Percentiles rank a stretch among this genome's conserved stretches.
Conservation (phyloP, 2,888 invertebrate species). For the Cheiracanthium punctorium region DNA sequence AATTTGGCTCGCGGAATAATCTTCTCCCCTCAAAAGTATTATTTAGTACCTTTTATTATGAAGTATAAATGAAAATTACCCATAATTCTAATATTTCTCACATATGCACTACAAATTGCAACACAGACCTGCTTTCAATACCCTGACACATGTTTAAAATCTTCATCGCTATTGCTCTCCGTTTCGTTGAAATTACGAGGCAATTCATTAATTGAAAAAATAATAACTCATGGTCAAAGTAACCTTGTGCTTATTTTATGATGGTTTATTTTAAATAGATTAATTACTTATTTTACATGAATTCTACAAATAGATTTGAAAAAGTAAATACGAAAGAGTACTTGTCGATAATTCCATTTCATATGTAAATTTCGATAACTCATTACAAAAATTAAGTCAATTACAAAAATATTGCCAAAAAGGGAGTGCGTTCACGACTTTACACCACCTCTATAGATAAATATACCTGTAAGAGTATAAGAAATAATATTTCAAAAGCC, state of each 20-base stretch:
- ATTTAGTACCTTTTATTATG: neutral
- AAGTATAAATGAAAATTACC: neutral
- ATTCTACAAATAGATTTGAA: neutral
- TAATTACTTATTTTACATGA: neutral
- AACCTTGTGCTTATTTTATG: neutral
- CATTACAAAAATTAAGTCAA: neutral
- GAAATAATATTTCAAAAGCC: too few relatives aligned
- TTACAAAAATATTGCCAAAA: neutral
- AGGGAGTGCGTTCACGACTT: neutral
- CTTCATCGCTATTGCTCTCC: neutral
- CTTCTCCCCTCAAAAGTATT: slow-evolving; percentile 7
- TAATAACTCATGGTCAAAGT: neutral
- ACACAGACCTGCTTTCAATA: slow-evolving; percentile 6
- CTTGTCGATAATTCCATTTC: neutral
- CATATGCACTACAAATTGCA: neutral
- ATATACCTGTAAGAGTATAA: too few relatives aligned
- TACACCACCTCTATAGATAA: neutral
- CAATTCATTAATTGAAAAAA: neutral
- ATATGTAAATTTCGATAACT: neutral
- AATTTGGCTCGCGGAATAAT: slow-evolving; percentile 2
- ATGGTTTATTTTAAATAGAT: neutral
- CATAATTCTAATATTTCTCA: neutral
- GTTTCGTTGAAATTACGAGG: neutral
- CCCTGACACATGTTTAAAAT: neutral
- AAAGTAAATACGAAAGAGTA: neutral